These are phyloP conservation scores for Drosophila anceps DNA, from an alignment of 2,888 invertebrate genomes.

Conservation along the genomic window DNA sequence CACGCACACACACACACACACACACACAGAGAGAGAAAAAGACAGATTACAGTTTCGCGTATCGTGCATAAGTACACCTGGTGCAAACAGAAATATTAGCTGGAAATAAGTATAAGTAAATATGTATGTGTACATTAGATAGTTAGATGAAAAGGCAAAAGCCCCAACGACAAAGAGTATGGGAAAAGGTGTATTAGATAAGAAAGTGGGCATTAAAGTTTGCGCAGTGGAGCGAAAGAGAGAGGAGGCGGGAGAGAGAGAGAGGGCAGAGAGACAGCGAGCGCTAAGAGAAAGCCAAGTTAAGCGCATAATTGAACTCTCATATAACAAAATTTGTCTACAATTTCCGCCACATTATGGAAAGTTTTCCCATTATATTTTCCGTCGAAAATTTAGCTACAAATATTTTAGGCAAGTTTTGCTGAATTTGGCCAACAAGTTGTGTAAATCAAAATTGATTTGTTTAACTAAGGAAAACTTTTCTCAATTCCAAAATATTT, in stretches of 20 bases:
- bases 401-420: constrained; percentile 9
- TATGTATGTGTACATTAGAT: constrained; percentile 55
- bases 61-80: constrained; percentile 39
- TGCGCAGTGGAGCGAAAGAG: not conserved
- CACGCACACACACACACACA: constrained; percentile 6
- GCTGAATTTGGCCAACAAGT: not conserved
- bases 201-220: constrained; percentile 50
- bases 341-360: constrained; percentile 7
- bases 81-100: constrained; percentile 52
- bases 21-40: constrained; percentile 37
- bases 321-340: not conserved
- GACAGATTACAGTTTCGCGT: constrained; percentile 53
- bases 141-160: constrained; percentile 26
- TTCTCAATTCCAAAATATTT: not conserved
- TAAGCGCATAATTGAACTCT: constrained; percentile 9
- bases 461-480: not conserved
- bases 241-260: not conserved
- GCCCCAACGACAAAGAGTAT: not conserved
- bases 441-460: constrained; percentile 7
- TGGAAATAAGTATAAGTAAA: constrained; percentile 53
- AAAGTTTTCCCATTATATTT: constrained; percentile 15
- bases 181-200: constrained; percentile 37
- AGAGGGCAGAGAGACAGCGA: not conserved
- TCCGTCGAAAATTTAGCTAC: not conserved
- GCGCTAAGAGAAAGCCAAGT: constrained; percentile 27